phyloP scores from a whole-genome alignment of 1,140 invertebrate genomes.

The Hyles euphorbiae region DNA sequence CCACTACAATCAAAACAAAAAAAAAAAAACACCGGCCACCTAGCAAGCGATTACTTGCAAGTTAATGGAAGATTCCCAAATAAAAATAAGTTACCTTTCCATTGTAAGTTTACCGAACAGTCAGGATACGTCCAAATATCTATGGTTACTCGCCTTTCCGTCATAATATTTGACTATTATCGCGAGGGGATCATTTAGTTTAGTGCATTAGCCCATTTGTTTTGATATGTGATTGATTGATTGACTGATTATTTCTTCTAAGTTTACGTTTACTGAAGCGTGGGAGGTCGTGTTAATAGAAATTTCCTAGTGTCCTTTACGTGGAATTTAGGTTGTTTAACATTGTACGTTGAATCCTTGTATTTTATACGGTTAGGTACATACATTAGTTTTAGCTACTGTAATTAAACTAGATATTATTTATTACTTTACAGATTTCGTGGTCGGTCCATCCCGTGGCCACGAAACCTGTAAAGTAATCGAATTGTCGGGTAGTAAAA shows the following conservation, averaged over 20 bases:
- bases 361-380: too few species aligned
- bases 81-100: conserved; percentile 7
- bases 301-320: background rate
- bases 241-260: conserved; percentile 12
- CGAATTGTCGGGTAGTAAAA: too few species aligned
- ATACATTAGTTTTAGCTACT: too few species aligned
- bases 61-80: background rate
- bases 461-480: too few species aligned
- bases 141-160: conserved; percentile 8
- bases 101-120: conserved; percentile 12
- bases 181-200: conserved; percentile 19
- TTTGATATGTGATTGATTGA: conserved; percentile 16
- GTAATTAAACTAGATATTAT: too few species aligned
- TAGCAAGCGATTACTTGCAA: too few species aligned
- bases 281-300: conserved; percentile 7
- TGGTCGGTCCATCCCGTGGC: too few species aligned
- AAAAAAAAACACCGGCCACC: too few species aligned
- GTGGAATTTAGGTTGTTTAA: too few species aligned
- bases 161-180: conserved; percentile 19
- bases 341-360: too few species aligned
- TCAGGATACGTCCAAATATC: conserved; percentile 19
- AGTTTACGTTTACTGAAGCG: conserved; percentile 4
- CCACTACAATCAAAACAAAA: too few species aligned
- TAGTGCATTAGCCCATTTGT: conserved; percentile 15
- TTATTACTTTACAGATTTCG: too few species aligned